Base-by-base conservation (phyloP, 1,140 invertebrate species). In the Calliphora vicina region DNA sequence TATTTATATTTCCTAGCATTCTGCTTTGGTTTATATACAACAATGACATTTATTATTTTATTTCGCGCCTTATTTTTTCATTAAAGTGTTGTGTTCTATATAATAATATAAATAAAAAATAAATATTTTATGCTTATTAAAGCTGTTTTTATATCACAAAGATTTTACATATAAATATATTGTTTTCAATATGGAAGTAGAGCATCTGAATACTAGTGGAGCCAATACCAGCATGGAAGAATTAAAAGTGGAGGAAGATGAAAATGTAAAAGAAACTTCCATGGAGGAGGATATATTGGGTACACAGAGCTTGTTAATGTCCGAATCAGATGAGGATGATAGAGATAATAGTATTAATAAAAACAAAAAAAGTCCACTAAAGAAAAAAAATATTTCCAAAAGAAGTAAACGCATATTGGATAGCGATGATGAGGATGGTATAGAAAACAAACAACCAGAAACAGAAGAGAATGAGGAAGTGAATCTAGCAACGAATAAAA, bases 271-370 rank as follows among this genome's bases (percentile, higher is more conserved):
- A 42, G 88, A 88, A 50, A 76, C 84, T 12, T 89, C 87, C 10
- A 20, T 61, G 29, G 85, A 78, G 0, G 88, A 89, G 86, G 87
- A 89, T 83, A 81, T 89, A n/a, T 78, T 89, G 8, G 88, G 87
- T 82, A 86, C 86, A 45, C 85, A 87, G 23, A 87, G 86, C 72
- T 82, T 89, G 42, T 61, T 86, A 26, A 86, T 89, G 85, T 89
- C 88, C 29, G 88, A 89, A 43, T 88, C 87, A 17, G 88, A 89
- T 78, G 88, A 89, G 80, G 82, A 83, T 23, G 87, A 87, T 12
- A 35, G 80, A n/a, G 20, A 15, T 2, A 26, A 80, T 9, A 17
- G 17, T 42, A 72, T 26, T 13, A n/a, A 15, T 9, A 61, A 29
- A 85, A 26, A 74, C 80, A 13, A 8, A 43, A 23, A 81, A 80